A percentile compares a stretch with the other conserved stretches of the same genome.
Evolutionary conservation across 2,888 invertebrate species (phyloP).

Genomic region (Troides helena): DNA sequence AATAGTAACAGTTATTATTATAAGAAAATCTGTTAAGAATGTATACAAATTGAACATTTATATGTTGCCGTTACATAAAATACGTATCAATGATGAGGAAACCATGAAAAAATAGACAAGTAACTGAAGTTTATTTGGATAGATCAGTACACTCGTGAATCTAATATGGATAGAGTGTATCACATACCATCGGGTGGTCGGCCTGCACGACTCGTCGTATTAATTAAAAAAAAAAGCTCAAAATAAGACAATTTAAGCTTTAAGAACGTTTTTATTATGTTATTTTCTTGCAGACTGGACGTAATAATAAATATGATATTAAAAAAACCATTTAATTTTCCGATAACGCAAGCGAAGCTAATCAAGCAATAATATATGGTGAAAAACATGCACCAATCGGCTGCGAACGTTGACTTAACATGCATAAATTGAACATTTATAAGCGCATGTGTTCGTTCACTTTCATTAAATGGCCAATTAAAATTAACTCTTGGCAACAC

Average conservation of each 20-base stretch:
- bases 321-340: neutral
- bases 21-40: neutral
- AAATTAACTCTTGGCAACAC: conserved; percentile 23
- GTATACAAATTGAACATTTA: neutral
- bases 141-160: neutral
- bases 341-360: conserved; percentile 1
- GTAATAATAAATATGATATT: neutral
- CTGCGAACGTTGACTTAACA: conserved; percentile 4
- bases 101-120: neutral
- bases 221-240: neutral
- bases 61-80: neutral
- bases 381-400: conserved; percentile 7
- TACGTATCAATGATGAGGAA: neutral
- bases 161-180: neutral
- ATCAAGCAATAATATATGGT: neutral
- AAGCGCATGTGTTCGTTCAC: conserved; percentile 5
- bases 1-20: neutral
- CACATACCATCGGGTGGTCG: neutral
- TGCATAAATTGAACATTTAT: conserved; percentile 10
- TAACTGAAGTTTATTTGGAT: neutral
- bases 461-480: conserved; percentile 28
- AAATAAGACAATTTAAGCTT: neutral
- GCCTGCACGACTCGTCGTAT: neutral
- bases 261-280: neutral
- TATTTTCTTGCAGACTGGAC: neutral